Conservation (phyloP, 2,888 invertebrate species). For the Tenthredo scrophulariae region DNA sequence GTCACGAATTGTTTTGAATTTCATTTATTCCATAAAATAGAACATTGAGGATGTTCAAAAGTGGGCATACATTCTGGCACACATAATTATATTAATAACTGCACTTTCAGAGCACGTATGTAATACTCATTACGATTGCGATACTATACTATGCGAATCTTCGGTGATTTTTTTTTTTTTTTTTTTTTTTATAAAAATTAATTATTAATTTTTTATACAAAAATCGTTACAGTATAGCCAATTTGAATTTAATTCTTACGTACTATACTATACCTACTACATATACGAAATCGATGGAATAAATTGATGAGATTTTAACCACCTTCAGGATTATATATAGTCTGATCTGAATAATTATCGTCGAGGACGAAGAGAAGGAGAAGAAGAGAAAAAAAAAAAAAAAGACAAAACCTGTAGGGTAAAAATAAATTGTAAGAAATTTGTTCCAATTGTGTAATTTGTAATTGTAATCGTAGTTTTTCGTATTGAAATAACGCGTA, state of each 20-base stretch:
- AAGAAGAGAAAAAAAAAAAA: neutral
- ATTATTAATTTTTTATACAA: neutral
- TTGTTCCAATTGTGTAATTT: constrained; percentile 20
- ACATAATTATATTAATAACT: too few species aligned
- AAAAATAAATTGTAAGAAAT: neutral
- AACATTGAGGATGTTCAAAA: neutral
- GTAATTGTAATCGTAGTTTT: constrained; percentile 29
- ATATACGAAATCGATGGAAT: neutral
- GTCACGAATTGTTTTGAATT: constrained; percentile 57
- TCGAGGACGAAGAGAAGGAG: neutral
- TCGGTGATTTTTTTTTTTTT: too few species aligned
- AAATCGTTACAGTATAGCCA: neutral
- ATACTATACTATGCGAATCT: too few species aligned
- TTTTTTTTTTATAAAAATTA: too few species aligned
- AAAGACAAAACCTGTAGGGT: neutral
- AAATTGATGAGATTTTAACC: constrained; percentile 20
- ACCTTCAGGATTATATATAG: neutral
- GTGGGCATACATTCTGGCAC: too few species aligned
- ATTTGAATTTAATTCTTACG: neutral
- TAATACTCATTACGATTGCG: too few species aligned
- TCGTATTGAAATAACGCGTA: neutral
- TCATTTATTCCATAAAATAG: neutral
- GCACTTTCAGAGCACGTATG: too few species aligned
- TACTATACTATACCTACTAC: too few species aligned
- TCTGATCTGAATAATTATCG: constrained; percentile 39